These are phyloP conservation scores for Achroia grisella DNA, from an alignment of 1,140 invertebrate genomes.

Conservation along the genomic window DNA sequence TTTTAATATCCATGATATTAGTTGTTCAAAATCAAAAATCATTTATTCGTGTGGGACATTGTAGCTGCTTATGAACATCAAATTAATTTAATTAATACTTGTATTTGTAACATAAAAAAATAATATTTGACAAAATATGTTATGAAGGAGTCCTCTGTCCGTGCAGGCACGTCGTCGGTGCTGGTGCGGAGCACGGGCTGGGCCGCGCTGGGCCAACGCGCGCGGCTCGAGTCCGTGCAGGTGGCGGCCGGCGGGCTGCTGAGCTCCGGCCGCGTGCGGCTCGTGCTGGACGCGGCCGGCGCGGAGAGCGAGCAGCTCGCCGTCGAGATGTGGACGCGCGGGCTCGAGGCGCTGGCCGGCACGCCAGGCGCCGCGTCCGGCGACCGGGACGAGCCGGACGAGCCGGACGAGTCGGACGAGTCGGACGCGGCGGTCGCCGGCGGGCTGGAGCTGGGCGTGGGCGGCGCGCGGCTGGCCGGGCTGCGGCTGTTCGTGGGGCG, in stretches of 20 bases:
- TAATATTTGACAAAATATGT: too few relatives aligned
- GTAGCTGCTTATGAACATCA: too few relatives aligned
- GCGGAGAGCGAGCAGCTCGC: too few relatives aligned
- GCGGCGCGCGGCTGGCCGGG: slow-evolving; percentile 19
- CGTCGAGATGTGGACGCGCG: slow-evolving; percentile 38
- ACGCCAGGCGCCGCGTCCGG: slow-evolving; percentile 5
- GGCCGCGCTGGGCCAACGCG: slow-evolving; percentile 12
- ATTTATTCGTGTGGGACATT: too few relatives aligned
- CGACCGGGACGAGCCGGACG: slow-evolving; percentile 3
- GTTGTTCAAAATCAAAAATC: too few relatives aligned
- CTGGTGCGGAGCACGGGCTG: slow-evolving; percentile 17
- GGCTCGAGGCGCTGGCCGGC: slow-evolving; percentile 30
- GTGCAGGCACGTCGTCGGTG: slow-evolving; percentile 24
- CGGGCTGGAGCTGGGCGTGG: slow-evolving; percentile 27
- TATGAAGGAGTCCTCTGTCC: not conserved
- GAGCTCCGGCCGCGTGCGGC: not conserved
- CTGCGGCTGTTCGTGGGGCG: slow-evolving; percentile 29
- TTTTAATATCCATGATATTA: too few relatives aligned
- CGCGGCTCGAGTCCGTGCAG: slow-evolving; percentile 31
- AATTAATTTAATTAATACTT: too few relatives aligned
- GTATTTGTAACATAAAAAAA: too few relatives aligned
- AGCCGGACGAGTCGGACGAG: slow-evolving; percentile 4
- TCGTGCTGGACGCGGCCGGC: not conserved
- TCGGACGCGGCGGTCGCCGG: slow-evolving; percentile 14
- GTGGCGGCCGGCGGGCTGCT: slow-evolving; percentile 26